Conservation (phyloP, 2,888 invertebrate genomes). For the Glaucopsyche alexis region DNA sequence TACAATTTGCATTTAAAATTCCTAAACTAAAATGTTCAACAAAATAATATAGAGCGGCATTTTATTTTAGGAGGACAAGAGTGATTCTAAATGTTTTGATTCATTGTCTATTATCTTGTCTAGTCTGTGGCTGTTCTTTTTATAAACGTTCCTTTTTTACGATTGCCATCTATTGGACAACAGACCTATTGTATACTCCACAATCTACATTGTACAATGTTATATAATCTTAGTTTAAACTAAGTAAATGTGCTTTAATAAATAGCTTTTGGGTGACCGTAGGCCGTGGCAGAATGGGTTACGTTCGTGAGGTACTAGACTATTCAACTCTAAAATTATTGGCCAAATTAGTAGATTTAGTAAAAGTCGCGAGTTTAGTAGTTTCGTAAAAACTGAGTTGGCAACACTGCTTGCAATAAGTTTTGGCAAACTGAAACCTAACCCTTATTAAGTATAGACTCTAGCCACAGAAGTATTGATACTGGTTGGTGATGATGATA, state of each 20-base stretch:
- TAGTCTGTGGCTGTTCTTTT: constrained; percentile 10
- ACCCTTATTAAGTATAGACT: too few relatives aligned
- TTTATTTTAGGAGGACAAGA: constrained; percentile 1
- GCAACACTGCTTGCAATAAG: too few relatives aligned
- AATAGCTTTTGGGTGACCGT: too few relatives aligned
- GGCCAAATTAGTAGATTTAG: too few relatives aligned
- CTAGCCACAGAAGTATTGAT: too few relatives aligned
- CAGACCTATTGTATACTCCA: not conserved
- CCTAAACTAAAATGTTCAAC: not conserved
- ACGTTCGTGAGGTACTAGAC: too few relatives aligned
- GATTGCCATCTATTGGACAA: not conserved
- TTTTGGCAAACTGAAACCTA: too few relatives aligned
- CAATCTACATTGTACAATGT: not conserved
- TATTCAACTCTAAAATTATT: too few relatives aligned
- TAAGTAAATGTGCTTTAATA: not conserved
- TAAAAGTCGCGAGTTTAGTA: too few relatives aligned
- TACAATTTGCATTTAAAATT: not conserved
- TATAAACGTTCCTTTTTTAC: not conserved
- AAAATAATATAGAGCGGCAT: not conserved
- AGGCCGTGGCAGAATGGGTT: too few relatives aligned
- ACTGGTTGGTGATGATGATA: too few relatives aligned
- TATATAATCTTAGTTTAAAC: not conserved
- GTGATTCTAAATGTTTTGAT: constrained; percentile 25
- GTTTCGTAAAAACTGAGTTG: too few relatives aligned
- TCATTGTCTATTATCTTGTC: constrained; percentile 11